phyloP scores from a whole-genome alignment of 2,888 invertebrate species.

The Machimus rusticus region DNA sequence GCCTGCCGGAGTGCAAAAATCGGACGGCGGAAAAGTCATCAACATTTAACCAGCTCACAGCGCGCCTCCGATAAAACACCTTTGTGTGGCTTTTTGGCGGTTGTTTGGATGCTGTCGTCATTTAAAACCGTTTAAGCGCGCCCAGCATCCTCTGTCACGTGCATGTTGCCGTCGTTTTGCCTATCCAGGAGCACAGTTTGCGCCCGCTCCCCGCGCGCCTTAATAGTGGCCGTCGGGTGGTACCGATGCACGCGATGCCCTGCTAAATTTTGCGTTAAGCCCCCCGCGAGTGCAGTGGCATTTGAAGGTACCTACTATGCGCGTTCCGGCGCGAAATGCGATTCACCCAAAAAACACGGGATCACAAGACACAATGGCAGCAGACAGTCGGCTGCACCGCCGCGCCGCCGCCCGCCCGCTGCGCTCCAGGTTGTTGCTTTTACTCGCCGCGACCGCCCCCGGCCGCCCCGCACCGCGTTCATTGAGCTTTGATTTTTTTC shows the following conservation, averaged over 20 bases:
- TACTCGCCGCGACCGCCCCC: background rate
- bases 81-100: conserved; percentile 3
- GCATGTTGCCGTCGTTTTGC: background rate
- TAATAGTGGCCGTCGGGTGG: background rate
- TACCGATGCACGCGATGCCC: conserved; percentile 7
- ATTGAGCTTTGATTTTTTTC: conserved; percentile 14
- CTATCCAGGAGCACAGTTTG: background rate
- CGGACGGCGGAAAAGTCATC: conserved; percentile 9
- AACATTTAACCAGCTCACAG: conserved; percentile 22
- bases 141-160: background rate
- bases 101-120: background rate
- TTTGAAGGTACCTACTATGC: background rate
- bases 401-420: background rate
- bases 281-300: background rate
- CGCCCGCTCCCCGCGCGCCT: background rate
- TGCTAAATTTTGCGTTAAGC: conserved; percentile 18
- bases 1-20: conserved; percentile 3
- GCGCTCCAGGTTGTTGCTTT: background rate
- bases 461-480: background rate
- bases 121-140: background rate
- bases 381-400: conserved; percentile 4
- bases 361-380: conserved; percentile 26
- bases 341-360: background rate
- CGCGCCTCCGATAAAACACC: conserved; percentile 12
- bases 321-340: background rate